Base-by-base conservation (phyloP, 2,797 vertebrate genomes). In the Spheniscus humboldti region DNA sequence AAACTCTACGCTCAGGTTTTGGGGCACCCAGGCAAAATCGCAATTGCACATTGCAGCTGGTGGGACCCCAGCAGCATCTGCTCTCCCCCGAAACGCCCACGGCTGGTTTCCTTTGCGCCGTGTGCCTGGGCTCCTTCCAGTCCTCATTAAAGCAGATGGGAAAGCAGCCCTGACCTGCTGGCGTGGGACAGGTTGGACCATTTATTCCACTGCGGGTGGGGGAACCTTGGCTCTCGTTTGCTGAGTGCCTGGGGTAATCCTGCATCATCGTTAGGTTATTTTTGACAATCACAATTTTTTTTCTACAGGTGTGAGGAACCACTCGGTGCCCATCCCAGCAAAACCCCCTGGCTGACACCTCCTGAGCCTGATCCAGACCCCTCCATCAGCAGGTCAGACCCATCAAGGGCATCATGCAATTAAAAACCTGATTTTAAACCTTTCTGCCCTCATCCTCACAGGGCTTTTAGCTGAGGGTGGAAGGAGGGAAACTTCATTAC, bases 21-120 rank as follows among this genome's bases (percentile, higher is more conserved):
- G 53, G 68, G 71, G 35, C 8, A 72, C 4, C 9, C 45, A 28
- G 56, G 66, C 28, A 67, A 90, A 90, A 90, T 18, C 0, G 2
- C 24, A 30, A 11, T 2, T 16, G 33, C 15, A n/a, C 77, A 37
- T 2, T 10, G n/a, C 64, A 83, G 55, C 45, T 50, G 45, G 6
- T 13, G n/a, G 31, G 35, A 17, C 11, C 41, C 59, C 55, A 57
- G 77, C 48, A 60, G 59, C 35, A 9, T 37, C 62, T 88, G 56
- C 24, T 68, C 18, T 37, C 8, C 17, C 81, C 33, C 1, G 0
- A n/a, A 57, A n/a, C 0, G 5, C 15, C 45, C 71, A 15, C 0
- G 1, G 60, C 47, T 55, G 41, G 7, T 71, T 74, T 76, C 43
- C 60, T 78, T 72, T 50, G 1, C 0, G 1, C 1, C 2, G 0